Evolutionary conservation across 2,113 vertebrate genomes (phyloP).

Genomic region (Hucho hucho): DNA sequence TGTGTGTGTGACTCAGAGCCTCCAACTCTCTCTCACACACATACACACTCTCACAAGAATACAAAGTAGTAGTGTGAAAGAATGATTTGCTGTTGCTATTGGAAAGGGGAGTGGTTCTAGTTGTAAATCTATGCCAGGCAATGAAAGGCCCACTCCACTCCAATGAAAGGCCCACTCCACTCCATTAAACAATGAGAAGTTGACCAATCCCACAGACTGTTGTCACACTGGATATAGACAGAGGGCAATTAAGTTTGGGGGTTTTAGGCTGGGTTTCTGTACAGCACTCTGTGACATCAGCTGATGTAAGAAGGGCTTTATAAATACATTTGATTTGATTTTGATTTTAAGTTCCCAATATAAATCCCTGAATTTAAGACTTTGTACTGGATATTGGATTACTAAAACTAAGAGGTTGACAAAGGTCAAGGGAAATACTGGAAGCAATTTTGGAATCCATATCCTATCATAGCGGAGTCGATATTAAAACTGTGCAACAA

Average conservation of each 20-base stretch:
- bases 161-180: not conserved
- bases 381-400: not conserved
- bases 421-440: not conserved
- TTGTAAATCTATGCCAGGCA: conserved; percentile 26
- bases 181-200: conserved; percentile 7
- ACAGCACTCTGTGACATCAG: too few relatives aligned
- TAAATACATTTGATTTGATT: too few relatives aligned
- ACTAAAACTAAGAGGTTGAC: not conserved
- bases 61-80: not conserved
- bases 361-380: not conserved
- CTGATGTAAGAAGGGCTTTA: too few relatives aligned
- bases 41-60: conserved; percentile 7
- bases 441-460: not conserved
- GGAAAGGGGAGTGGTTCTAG: conserved; percentile 21
- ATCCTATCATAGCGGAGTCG: too few relatives aligned
- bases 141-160: conserved; percentile 1
- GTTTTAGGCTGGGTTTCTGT: too few relatives aligned
- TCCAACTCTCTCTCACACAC: not conserved
- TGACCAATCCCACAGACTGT: conserved; percentile 5
- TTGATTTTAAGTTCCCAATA: not conserved
- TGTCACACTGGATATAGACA: not conserved
- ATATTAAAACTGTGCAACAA: too few relatives aligned
- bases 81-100: conserved; percentile 27
- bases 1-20: not conserved
- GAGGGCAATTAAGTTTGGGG: not conserved